Percentiles rank a stretch among this genome's conserved stretches.
Evolutionary conservation across 2,888 invertebrate species (phyloP).

Genomic region (Eurytoma californica): DNA sequence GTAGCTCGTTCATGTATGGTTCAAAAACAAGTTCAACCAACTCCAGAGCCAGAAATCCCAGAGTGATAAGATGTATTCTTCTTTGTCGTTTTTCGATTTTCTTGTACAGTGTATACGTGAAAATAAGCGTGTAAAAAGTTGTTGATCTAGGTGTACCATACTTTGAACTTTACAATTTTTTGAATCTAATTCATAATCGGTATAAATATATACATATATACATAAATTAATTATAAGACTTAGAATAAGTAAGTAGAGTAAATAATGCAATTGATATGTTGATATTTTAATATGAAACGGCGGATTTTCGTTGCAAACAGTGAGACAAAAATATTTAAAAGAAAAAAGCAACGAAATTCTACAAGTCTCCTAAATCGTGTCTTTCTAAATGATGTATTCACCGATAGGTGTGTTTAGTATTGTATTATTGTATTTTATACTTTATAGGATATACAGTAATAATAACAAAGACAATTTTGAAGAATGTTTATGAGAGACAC

Average conservation of each 20-base stretch:
- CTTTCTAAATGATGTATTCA: slow-evolving; percentile 66
- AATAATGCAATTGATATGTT: slow-evolving; percentile 70
- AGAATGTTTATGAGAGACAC: slow-evolving; percentile 49
- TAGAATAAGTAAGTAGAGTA: slow-evolving; percentile 57
- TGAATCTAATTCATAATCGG: slow-evolving; percentile 61
- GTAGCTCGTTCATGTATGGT: slow-evolving; percentile 97
- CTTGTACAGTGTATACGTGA: slow-evolving; percentile 72
- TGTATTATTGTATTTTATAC: slow-evolving; percentile 62
- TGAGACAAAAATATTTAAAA: slow-evolving; percentile 59
- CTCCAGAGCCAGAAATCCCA: slow-evolving; percentile 81
- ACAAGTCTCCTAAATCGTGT: slow-evolving; percentile 68
- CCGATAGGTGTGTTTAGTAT: slow-evolving; percentile 60
- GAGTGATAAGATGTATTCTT: slow-evolving; percentile 78
- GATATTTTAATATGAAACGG: slow-evolving; percentile 71
- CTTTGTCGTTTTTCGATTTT: slow-evolving; percentile 62
- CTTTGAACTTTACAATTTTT: slow-evolving; percentile 64
- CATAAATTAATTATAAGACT: slow-evolving; percentile 50
- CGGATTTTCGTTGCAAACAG: slow-evolving; percentile 63
- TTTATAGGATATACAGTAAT: slow-evolving; percentile 52
- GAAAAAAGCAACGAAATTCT: slow-evolving; percentile 66
- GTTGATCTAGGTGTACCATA: slow-evolving; percentile 73
- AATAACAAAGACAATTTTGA: slow-evolving; percentile 49
- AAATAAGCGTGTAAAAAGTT: slow-evolving; percentile 72
- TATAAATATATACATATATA: slow-evolving; percentile 66
- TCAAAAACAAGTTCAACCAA: slow-evolving; percentile 84